Percentiles rank a stretch among this genome's conserved stretches.
phyloP scores from a whole-genome alignment of 2,113 vertebrate genomes.

The Pachyramphus minor region DNA sequence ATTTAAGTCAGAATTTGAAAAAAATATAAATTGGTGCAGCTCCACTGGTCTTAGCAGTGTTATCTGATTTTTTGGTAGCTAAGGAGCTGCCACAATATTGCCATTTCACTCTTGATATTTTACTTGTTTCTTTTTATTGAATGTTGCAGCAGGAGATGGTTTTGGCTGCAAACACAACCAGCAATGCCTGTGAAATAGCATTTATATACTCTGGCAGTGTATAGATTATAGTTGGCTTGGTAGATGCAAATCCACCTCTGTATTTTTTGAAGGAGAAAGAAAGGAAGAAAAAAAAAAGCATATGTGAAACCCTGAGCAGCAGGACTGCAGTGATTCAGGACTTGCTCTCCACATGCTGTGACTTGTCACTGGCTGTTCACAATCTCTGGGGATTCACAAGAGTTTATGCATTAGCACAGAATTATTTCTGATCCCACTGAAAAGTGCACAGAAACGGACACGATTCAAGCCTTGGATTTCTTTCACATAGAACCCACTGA shows the following conservation, averaged over 20 bases:
- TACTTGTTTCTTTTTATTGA: background rate
- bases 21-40: background rate
- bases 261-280: background rate
- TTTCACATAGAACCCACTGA: background rate
- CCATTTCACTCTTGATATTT: background rate
- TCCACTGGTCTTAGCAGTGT: background rate
- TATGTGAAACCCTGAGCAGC: background rate
- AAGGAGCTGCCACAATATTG: background rate
- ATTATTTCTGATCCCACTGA: conserved; percentile 20
- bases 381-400: conserved; percentile 7
- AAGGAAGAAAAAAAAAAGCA: background rate
- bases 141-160: background rate
- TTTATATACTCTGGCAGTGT: background rate
- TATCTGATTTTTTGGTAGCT: background rate
- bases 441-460: background rate
- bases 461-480: background rate
- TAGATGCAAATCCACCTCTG: background rate
- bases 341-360: background rate
- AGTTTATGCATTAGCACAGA: conserved; percentile 30
- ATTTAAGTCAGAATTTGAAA: background rate
- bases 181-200: background rate
- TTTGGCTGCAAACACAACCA: background rate
- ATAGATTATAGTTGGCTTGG: background rate
- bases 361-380: conserved; percentile 35
- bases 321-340: conserved; percentile 3